Conservation (phyloP, 2,888 invertebrate species). For the Drosophila neotestacea region DNA sequence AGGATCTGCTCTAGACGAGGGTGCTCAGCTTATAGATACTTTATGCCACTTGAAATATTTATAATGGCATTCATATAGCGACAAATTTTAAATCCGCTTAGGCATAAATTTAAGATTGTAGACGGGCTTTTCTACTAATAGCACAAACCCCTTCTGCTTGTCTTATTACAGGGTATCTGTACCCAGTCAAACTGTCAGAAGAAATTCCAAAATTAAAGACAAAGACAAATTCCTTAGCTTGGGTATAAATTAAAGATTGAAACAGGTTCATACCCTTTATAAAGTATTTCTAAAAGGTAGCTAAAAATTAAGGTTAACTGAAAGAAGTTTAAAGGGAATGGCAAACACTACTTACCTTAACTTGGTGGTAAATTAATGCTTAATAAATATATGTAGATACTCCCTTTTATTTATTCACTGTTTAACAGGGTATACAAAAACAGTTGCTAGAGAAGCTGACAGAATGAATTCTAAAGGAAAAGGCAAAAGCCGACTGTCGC, state of each 20-base stretch:
- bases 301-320: slow-evolving; percentile 25
- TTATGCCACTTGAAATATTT: background rate
- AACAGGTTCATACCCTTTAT: background rate
- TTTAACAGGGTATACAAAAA: slow-evolving; percentile 14
- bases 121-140: too few relatives aligned
- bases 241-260: background rate
- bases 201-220: slow-evolving; percentile 31
- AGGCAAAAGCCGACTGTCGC: slow-evolving; percentile 34
- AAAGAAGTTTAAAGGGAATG: slow-evolving; percentile 37
- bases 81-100: background rate
- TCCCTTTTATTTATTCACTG: too few relatives aligned
- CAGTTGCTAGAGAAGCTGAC: slow-evolving; percentile 43
- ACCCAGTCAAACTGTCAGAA: slow-evolving; percentile 33
- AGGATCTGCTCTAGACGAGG: background rate
- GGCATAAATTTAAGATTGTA: background rate
- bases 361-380: background rate
- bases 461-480: slow-evolving; percentile 47
- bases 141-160: background rate
- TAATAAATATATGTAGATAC: too few relatives aligned
- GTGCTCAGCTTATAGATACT: slow-evolving; percentile 4
- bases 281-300: slow-evolving; percentile 3
- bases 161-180: slow-evolving; percentile 10
- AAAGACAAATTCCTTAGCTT: slow-evolving; percentile 12
- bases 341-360: slow-evolving; percentile 4
- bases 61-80: background rate